Conservation (phyloP, 2,113 vertebrate genomes). For the Scytalopus superciliaris region DNA sequence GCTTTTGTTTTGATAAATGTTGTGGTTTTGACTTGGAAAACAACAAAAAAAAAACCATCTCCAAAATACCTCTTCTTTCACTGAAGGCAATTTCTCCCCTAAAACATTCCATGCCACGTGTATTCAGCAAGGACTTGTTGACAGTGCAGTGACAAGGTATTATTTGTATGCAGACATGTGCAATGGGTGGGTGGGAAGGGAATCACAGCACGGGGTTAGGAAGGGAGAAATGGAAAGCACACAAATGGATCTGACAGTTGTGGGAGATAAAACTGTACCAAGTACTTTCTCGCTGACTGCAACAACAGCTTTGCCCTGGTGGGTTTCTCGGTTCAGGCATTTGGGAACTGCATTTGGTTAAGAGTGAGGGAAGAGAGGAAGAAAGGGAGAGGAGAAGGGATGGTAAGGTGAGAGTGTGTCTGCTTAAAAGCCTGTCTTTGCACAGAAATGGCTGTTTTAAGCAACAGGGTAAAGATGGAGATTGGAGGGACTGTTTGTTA, state of each 20-base stretch:
- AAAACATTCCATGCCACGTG: background rate
- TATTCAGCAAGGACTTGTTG: background rate
- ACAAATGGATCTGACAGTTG: background rate
- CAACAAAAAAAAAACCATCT: too few relatives aligned
- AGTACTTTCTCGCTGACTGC: background rate
- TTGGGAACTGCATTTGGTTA: background rate
- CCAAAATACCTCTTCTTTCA: background rate
- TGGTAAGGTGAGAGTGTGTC: accelerated
- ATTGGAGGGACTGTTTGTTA: background rate
- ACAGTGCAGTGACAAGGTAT: background rate
- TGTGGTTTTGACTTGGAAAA: background rate
- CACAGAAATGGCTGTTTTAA: background rate
- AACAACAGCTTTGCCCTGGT: background rate
- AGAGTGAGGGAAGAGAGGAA: background rate
- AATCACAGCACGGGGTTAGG: background rate
- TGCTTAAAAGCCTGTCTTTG: background rate
- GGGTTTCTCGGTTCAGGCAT: background rate
- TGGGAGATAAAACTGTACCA: background rate
- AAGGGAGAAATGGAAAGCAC: background rate
- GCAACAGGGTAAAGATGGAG: background rate
- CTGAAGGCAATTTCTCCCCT: background rate
- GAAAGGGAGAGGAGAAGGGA: background rate
- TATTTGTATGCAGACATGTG: background rate
- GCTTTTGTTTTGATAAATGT: background rate
- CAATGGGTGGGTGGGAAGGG: background rate